These are phyloP conservation scores for Rhynchotus rufescens DNA, from an alignment of 2,797 vertebrate genomes.

Conservation along the genomic window DNA sequence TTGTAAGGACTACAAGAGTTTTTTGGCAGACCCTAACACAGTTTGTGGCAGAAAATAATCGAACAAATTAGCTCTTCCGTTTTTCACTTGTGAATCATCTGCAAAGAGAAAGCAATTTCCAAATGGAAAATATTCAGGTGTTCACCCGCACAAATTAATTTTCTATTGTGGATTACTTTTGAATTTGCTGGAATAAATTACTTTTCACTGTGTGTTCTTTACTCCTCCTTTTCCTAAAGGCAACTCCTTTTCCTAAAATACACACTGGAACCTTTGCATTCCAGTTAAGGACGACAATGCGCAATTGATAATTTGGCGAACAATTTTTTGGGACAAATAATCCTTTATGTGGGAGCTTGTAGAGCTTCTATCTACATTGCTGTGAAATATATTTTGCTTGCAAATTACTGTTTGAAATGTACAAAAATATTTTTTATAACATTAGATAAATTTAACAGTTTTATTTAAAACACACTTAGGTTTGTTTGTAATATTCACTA, in stretches of 20 bases:
- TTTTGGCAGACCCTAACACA: neutral
- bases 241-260: neutral
- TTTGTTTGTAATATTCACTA: neutral
- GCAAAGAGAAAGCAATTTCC: neutral
- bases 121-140: neutral
- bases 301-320: neutral
- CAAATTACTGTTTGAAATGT: neutral
- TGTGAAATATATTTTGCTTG: neutral
- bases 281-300: neutral
- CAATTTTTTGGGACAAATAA: neutral
- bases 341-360: neutral
- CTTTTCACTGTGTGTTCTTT: fast-evolving
- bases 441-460: neutral
- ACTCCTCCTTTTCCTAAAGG: neutral
- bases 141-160: fast-evolving
- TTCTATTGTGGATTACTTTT: neutral
- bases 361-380: neutral
- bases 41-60: neutral
- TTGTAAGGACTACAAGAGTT: neutral
- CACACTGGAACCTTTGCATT: neutral
- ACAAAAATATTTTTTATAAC: neutral
- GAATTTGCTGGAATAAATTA: neutral
- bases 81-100: neutral
- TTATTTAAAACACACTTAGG: neutral
- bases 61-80: neutral